These are phyloP conservation scores for Lasioglossum villosulum DNA, from an alignment of 2,888 invertebrate species.

Conservation along the genomic window DNA sequence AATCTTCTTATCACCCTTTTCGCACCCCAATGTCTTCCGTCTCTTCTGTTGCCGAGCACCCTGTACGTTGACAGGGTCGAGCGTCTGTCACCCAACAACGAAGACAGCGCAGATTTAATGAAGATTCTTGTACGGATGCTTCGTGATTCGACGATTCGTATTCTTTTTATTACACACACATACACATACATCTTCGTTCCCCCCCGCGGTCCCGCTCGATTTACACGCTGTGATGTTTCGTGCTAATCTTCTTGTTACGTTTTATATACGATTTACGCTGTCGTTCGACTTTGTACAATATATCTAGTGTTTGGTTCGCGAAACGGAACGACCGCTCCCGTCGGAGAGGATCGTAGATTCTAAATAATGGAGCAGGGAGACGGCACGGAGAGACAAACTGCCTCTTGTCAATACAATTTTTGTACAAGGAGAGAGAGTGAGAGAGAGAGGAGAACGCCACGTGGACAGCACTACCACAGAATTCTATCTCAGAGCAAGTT, in stretches of 20 bases:
- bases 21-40: background rate
- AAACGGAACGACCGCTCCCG: slow-evolving; percentile 16
- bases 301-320: slow-evolving; percentile 28
- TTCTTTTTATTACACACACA: slow-evolving; percentile 44
- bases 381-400: slow-evolving; percentile 29
- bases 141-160: slow-evolving; percentile 28
- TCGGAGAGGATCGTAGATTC: background rate
- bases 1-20: background rate
- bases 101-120: slow-evolving; percentile 4
- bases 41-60: background rate
- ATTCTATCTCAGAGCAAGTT: slow-evolving; percentile 31
- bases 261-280: slow-evolving; percentile 55
- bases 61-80: slow-evolving; percentile 8
- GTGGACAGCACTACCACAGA: slow-evolving; percentile 36
- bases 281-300: slow-evolving; percentile 39
- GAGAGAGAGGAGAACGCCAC: background rate
- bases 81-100: slow-evolving; percentile 13
- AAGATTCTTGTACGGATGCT: slow-evolving; percentile 12
- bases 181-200: slow-evolving; percentile 32
- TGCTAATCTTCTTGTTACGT: slow-evolving; percentile 65
- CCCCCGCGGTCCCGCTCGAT: slow-evolving; percentile 30
- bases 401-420: slow-evolving; percentile 49
- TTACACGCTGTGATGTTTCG: slow-evolving; percentile 63
- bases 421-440: slow-evolving; percentile 22
- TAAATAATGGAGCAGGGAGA: background rate